These are phyloP conservation scores for Agrotis segetum DNA, from an alignment of 2,888 invertebrate genomes.

Conservation along the genomic window DNA sequence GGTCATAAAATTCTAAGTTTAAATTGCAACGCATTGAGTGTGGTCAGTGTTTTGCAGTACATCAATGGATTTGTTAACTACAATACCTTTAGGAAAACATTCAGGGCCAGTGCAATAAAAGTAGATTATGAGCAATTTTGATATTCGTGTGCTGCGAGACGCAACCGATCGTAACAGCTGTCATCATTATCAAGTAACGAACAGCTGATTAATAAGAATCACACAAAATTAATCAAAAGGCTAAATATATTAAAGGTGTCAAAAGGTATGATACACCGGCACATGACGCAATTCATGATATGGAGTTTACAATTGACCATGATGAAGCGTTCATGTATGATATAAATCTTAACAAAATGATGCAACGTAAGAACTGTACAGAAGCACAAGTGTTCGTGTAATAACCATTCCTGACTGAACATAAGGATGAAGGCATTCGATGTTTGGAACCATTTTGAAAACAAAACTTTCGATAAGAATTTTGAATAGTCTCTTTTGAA, in stretches of 20 bases:
- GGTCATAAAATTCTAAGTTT: conserved; percentile 73
- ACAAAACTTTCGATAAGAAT: conserved; percentile 27
- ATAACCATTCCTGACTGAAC: background rate
- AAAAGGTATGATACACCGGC: conserved; percentile 36
- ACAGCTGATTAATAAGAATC: conserved; percentile 48
- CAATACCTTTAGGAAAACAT: conserved; percentile 33
- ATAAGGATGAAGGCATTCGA: conserved; percentile 1
- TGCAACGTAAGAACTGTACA: conserved; percentile 24
- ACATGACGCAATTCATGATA: conserved; percentile 52
- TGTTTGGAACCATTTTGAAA: conserved; percentile 21
- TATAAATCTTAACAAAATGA: conserved; percentile 44
- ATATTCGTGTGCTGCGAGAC: conserved; percentile 19
- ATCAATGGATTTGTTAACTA: conserved; percentile 42
- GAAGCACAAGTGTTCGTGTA: background rate
- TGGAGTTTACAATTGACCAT: conserved; percentile 39
- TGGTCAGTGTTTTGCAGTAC: conserved; percentile 76
- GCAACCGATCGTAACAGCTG: conserved; percentile 13
- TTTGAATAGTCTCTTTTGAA: conserved; percentile 26
- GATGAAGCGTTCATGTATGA: conserved; percentile 17
- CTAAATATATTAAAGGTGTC: conserved; percentile 34
- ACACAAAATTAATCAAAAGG: conserved; percentile 46
- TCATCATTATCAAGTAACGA: conserved; percentile 17
- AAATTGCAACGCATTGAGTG: conserved; percentile 73
- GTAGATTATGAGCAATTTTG: conserved; percentile 25
- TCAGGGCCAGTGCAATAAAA: conserved; percentile 24